Evolutionary conservation across 2,888 invertebrate species (phyloP), one percentile per base, ranked within the genome.

Genomic region (Polyommatus icarus): DNA sequence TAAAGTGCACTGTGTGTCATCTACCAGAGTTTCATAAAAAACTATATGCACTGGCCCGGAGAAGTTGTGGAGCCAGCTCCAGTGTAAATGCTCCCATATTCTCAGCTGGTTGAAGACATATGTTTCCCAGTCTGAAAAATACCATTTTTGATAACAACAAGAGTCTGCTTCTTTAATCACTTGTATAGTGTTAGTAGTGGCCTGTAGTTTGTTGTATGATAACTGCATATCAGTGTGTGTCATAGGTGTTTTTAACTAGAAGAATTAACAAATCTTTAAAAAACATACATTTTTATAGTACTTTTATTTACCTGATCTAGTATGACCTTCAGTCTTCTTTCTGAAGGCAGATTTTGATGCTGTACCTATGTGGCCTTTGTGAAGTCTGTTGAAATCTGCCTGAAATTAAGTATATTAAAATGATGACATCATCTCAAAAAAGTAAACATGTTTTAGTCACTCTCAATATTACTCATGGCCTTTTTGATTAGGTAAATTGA

Each of bases 341-440:
- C 85, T 87, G 78, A 93, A 93, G 0, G 92, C 94, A 0, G 91
- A 89, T 80, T 88, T 91, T 0, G 97, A 96, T 0, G 97, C 97
- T 81, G 97, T 97, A 0, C 97, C 97, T 79, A 97, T 95, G 85
- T 97, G 97, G 0, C 97, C 97, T 75, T 97, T 97, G 82, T 96
- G 96, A 79, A 97, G 95, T 80, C 97, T 94, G 89, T 97, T 97
- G 87, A 97, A 97, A 87, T 97, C 97, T 0, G 97, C 97, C 89
- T 94, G 86, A 57, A 87, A 87, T 71, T 12, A n/a, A n/a, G n/a
- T n/a, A 20, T 3, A 18, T 54, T 61, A 24, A 12, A 24, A 10
- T 61, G 0, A 61, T 61, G 24, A 61, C 3, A 61, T 12, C 10
- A 61, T 24, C 10, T 24, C 10, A 61, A 20, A 20, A 59, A 59